phyloP scores from a whole-genome alignment of 2,888 invertebrate species.

The Euplagia quadripunctaria region DNA sequence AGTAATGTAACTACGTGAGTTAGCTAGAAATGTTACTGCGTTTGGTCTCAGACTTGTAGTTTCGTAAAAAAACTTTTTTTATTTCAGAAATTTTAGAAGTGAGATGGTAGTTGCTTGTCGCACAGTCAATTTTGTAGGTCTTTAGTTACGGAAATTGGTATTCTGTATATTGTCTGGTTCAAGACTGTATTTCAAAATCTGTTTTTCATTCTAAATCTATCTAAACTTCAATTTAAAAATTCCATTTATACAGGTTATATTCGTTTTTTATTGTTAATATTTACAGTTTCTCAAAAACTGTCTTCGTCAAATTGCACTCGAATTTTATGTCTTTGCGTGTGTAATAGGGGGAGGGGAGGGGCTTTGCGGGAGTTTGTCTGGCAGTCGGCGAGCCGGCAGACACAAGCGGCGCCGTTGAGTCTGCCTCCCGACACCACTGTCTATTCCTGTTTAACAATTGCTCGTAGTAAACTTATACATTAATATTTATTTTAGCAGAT shows the following conservation, averaged over 20 bases:
- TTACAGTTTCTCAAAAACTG: slow-evolving; percentile 14
- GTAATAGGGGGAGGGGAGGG: slow-evolving; percentile 45
- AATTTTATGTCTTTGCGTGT: slow-evolving; percentile 59
- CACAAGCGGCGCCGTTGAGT: slow-evolving; percentile 70
- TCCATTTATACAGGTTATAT: too few relatives aligned
- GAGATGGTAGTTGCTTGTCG: neutral
- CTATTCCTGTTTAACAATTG: slow-evolving; percentile 63
- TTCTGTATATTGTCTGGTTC: too few relatives aligned
- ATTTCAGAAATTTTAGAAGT: neutral
- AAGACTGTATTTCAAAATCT: too few relatives aligned
- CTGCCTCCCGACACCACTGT: slow-evolving; percentile 68
- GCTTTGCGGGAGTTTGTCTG: slow-evolving; percentile 55
- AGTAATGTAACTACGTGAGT: slow-evolving; percentile 33
- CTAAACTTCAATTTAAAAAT: too few relatives aligned
- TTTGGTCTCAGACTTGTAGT: neutral
- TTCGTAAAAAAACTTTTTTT: neutral
- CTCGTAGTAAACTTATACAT: slow-evolving; percentile 39
- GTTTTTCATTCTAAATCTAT: too few relatives aligned
- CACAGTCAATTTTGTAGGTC: too few relatives aligned
- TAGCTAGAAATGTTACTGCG: neutral
- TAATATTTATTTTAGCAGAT: slow-evolving; percentile 32
- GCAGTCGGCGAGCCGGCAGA: slow-evolving; percentile 41
- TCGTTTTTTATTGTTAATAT: neutral
- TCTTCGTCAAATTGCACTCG: slow-evolving; percentile 51
- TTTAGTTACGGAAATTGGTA: too few relatives aligned